Conservation (phyloP, 2,113 vertebrate species). For the Rallus limicola region DNA sequence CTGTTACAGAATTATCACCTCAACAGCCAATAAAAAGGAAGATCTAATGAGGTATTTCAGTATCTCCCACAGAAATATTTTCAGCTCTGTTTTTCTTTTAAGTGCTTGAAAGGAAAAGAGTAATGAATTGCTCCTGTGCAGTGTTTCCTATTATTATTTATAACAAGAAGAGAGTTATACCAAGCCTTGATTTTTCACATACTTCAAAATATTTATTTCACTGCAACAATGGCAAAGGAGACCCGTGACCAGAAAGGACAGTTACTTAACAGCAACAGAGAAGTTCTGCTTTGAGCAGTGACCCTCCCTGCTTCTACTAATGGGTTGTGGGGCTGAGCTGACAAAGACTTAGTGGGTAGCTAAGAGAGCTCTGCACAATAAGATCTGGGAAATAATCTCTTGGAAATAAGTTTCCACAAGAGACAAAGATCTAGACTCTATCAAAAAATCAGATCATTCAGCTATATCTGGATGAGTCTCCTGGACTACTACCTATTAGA, state of each 20-base stretch:
- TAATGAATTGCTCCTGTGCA: slow-evolving; percentile 27
- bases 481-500: not conserved
- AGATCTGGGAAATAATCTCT: not conserved
- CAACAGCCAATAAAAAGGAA: slow-evolving; percentile 40
- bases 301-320: not conserved
- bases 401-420: not conserved
- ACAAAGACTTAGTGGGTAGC: not conserved
- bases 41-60: slow-evolving; percentile 60
- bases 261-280: not conserved
- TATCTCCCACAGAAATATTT: slow-evolving; percentile 53
- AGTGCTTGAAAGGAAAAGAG: slow-evolving; percentile 38
- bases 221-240: slow-evolving; percentile 32
- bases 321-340: not conserved
- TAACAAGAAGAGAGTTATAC: not conserved
- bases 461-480: not conserved
- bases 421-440: not conserved
- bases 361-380: not conserved
- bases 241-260: not conserved
- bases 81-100: slow-evolving; percentile 46
- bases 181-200: not conserved
- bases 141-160: not conserved
- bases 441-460: not conserved
- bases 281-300: not conserved
- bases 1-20: slow-evolving; percentile 59
- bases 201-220: not conserved